Evolutionary conservation across 2,888 invertebrate genomes (phyloP), one percentile per base, ranked within the genome.

Genomic region (Gymnocheta viridis): DNA sequence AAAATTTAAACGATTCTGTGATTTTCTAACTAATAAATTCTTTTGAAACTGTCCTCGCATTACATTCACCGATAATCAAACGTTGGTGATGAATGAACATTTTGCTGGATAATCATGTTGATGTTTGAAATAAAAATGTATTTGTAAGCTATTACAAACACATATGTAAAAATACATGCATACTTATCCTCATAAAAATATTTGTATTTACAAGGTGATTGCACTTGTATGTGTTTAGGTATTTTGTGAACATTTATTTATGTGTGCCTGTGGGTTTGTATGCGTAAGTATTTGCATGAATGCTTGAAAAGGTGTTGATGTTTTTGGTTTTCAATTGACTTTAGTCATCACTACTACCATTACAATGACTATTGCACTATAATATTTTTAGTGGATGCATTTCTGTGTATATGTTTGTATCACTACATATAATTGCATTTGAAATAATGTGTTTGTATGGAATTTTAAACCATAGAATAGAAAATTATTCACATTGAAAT

Each of bases 271-370:
- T 17, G 12, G 17, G 17, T 27, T 17, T 60, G 38, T 47, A 58
- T 35, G 35, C 22, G 9, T 9, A 49, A 51, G 54, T 41, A 38
- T 60, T 64, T 69, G 38, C 3, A 58, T 56, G 64, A 64, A 56
- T 29, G 27, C 60, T 54, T 67, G 54, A 69, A 73, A 82, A 77
- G 82, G 82, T 82, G 82, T 82, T 82, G 77, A 82, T 72, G 82
- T 44, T 82, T 77, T 72, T 73, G 82, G 82, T 82, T 82, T 82
- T 49, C 29, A 67, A 77, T 77, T 82, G 77, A 77, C 77, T 77
- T 82, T 82, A 73, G 35, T 69, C 49, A 60, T 69, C 72, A 76
- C 60, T 67, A 62, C 35, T 12, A 27, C 54, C 51, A 62, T 17
- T 29, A 54, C 73, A 66, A 35, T 35, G 6, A 19, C 35, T 41